Conservation (phyloP, 2,888 invertebrate genomes). For the Lacanobia oleracea region DNA sequence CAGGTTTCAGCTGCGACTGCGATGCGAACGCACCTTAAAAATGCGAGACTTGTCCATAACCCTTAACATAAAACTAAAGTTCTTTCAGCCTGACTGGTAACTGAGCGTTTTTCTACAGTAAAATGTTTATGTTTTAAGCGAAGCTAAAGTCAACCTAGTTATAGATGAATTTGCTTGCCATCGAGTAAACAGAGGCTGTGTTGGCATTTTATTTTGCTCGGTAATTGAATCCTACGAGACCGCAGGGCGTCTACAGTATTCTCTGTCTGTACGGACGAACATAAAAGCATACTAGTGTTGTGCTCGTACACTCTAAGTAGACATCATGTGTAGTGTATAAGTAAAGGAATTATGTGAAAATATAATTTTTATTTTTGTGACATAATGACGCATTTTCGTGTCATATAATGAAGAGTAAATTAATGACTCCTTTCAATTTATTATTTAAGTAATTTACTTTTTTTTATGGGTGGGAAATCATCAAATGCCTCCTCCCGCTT, state of each 20-base stretch:
- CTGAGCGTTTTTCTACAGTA: conserved; percentile 61
- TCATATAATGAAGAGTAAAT: no score
- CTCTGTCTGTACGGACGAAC: conserved; percentile 31
- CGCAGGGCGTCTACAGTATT: conserved; percentile 52
- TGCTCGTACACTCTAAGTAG: background rate
- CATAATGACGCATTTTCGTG: no score
- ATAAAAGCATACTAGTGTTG: conserved; percentile 9
- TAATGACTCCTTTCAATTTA: no score
- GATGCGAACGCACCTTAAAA: no score
- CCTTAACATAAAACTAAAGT: conserved; percentile 1
- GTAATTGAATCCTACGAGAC: conserved; percentile 79
- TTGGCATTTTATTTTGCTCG: conserved; percentile 81
- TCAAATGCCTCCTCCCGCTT: no score
- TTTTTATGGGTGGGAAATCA: no score
- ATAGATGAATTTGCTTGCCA: conserved; percentile 77
- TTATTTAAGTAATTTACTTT: no score
- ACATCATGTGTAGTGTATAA: background rate
- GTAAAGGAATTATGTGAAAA: background rate
- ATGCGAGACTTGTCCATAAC: no score
- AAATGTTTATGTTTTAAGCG: no score
- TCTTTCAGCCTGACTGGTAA: conserved; percentile 1
- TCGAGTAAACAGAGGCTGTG: conserved; percentile 77
- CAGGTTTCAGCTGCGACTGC: no score
- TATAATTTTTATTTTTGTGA: no score
- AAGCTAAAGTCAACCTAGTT: conserved; percentile 76